Percentiles rank a stretch among this genome's conserved stretches.
These are phyloP conservation scores for Synchiropus splendidus DNA, from an alignment of 2,113 vertebrate genomes.

Conservation along the genomic window DNA sequence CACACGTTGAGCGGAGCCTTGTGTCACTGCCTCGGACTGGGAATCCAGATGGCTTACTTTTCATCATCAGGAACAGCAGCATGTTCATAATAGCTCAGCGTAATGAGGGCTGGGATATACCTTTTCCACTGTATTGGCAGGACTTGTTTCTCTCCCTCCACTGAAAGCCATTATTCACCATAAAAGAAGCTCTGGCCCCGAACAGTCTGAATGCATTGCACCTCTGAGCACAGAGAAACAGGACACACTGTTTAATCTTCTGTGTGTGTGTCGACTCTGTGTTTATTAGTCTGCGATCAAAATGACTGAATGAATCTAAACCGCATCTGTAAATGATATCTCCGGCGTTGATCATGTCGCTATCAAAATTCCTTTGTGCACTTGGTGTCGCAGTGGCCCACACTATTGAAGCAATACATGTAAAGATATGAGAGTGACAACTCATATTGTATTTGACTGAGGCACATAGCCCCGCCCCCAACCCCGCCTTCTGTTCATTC, in stretches of 20 bases:
- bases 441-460: no score
- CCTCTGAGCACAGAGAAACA: constrained; percentile 12
- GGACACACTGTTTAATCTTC: not conserved
- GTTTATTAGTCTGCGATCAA: no score
- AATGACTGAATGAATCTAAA: no score
- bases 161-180: constrained; percentile 44
- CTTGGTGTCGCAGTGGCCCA: no score
- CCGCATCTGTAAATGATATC: no score
- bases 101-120: constrained; percentile 63
- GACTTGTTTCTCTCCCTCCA: constrained; percentile 30
- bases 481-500: no score
- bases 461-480: no score
- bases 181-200: constrained; percentile 33
- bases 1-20: constrained; percentile 14
- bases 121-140: constrained; percentile 49
- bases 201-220: constrained; percentile 23
- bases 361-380: no score
- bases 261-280: no score
- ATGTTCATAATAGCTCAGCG: constrained; percentile 49
- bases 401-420: no score
- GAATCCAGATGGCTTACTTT: constrained; percentile 34
- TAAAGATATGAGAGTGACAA: no score
- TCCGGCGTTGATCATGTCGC: no score
- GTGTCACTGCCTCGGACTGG: constrained; percentile 29
- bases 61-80: constrained; percentile 50